Base-by-base conservation (phyloP, 2,888 invertebrate species). In the Reticulitermes lucifugus region DNA sequence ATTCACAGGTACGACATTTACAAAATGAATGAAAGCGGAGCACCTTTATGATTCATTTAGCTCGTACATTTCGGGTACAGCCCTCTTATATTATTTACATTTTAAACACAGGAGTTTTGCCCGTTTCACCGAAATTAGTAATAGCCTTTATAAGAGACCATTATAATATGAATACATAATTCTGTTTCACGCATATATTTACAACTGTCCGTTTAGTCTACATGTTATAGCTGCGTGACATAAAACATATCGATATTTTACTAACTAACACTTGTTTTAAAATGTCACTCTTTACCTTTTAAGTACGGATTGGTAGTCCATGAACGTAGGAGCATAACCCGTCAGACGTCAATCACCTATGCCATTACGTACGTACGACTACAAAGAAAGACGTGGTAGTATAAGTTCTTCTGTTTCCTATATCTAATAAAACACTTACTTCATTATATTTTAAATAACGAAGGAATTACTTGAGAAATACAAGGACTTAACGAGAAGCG, bases 351-450 rank as follows among this genome's bases (percentile, higher is more conserved):
- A 25, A 35, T 71, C 18, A 65, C n/a, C 73, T 6, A 41, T 73
- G 12, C 22, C 73, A 35, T 18, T 41, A 73, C 41, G 41, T 29
- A 73, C 3, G 41, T 41, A 18, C 41, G 35, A 73, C 85, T 85
- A 85, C 79, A 73, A 59, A 70, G 85, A 85, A 85, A 85, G 85
- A 85, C 85, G 43, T 65, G 85, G 85, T 85, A 85, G 85, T 85
- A 80, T 18, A 41, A 73, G 2, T 73, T 41, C 22, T 41, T 73
- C 29, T 41, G 6, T 73, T 14, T 21, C 14, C 41, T 73, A 73
- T 1, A 35, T 21, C 21, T 35, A 55, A 79, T n/a, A 6, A 25
- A 29, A 51, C 59, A 79, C 25, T 51, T 79, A 43, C 22, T 59
- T 35, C 12, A 0, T 4, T 81, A 59, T 25, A 25, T 65, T 65